These are phyloP conservation scores for Daubentonia madagascariensis DNA, from an alignment of 2,113 vertebrate species.

Conservation along the genomic window DNA sequence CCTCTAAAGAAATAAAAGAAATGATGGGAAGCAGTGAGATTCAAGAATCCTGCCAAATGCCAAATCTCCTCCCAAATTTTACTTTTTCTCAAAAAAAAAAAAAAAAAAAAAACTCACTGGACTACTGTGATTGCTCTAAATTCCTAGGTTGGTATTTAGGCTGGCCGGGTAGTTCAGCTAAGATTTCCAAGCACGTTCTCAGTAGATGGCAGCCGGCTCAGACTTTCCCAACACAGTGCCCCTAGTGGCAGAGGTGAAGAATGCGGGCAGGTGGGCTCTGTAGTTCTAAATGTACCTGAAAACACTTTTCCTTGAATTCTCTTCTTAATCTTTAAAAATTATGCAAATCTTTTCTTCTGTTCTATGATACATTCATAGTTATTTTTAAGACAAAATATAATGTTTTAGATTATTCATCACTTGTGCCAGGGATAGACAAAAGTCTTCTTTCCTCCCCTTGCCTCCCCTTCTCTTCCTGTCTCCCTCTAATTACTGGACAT, in stretches of 20 bases:
- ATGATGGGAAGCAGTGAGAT: not conserved
- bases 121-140: not conserved
- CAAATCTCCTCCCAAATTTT: not conserved
- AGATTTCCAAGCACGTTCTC: not conserved
- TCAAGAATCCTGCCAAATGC: not conserved
- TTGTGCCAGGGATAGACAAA: not conserved
- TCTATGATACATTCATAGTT: not conserved
- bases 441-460: not conserved
- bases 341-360: not conserved
- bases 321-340: not conserved
- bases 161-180: not conserved
- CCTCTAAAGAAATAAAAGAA: constrained; percentile 11
- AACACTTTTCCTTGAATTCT: not conserved
- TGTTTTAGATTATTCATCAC: not conserved
- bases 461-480: too few species aligned
- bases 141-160: not conserved
- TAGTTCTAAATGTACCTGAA: not conserved
- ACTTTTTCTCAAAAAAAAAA: not conserved
- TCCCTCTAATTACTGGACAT: not conserved
- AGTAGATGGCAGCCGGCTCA: not conserved
- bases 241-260: constrained; percentile 6
- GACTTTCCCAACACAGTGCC: not conserved
- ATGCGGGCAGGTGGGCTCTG: not conserved
- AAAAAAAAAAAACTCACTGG: not conserved
- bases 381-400: not conserved